phyloP scores from a whole-genome alignment of 2,888 invertebrate species.

The Petrolisthes cinctipes region DNA sequence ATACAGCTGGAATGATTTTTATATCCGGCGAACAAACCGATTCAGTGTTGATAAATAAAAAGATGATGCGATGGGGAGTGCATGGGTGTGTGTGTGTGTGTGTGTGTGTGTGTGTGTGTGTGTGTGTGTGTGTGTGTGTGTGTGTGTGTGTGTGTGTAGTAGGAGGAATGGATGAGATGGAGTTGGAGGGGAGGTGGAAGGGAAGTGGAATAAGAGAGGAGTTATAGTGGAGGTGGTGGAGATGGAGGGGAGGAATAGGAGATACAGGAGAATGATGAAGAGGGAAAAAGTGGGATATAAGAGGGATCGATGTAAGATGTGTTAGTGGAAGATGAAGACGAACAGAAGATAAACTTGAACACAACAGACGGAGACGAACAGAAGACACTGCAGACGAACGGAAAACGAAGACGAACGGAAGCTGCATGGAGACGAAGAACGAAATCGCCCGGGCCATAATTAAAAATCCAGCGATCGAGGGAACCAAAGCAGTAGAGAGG shows the following conservation, averaged over 20 bases:
- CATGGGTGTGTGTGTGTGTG: background rate
- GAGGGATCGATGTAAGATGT: too few relatives aligned
- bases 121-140: background rate
- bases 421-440: background rate
- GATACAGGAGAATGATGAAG: background rate
- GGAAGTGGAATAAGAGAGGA: slow-evolving; percentile 5
- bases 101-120: background rate
- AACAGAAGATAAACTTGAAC: too few relatives aligned
- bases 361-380: too few relatives aligned
- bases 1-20: background rate
- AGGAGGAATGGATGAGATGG: background rate
- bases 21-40: background rate
- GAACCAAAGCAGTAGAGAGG: background rate
- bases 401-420: slow-evolving; percentile 2
- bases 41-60: background rate
- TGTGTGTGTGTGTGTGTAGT: too few relatives aligned
- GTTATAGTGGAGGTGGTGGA: background rate
- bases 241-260: slow-evolving; percentile 4
- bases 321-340: too few relatives aligned
- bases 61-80: background rate
- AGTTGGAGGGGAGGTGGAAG: background rate
- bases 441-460: slow-evolving; percentile 27
- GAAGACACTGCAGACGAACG: background rate
- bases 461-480: slow-evolving; percentile 31
- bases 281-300: background rate